Percentiles rank a stretch among this genome's conserved stretches.
Conservation (phyloP, 1,140 invertebrate genomes). For the Trichogramma pretiosum region DNA sequence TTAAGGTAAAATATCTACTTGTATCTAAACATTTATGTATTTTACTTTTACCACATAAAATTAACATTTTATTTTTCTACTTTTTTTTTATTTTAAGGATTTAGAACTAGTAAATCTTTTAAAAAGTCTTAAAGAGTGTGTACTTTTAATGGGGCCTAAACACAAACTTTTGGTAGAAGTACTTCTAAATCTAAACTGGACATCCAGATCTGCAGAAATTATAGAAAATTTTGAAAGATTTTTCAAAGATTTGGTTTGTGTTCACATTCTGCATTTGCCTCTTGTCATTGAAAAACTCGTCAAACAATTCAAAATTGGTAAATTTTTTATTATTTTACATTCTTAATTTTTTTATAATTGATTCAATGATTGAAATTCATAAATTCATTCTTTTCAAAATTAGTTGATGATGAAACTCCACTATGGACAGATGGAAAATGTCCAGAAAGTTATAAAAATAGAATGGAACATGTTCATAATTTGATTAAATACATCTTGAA, state of each 20-base stretch:
- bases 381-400: too few relatives aligned
- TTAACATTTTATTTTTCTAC: background rate
- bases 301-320: too few relatives aligned
- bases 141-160: constrained; percentile 48
- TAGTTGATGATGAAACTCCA: constrained; percentile 27
- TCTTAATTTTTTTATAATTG: too few relatives aligned
- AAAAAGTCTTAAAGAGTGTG: constrained; percentile 47
- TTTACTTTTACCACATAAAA: background rate
- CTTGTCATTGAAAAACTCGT: constrained; percentile 51
- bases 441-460: constrained; percentile 37
- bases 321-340: too few relatives aligned
- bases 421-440: constrained; percentile 42
- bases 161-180: constrained; percentile 54
- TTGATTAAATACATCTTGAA: constrained; percentile 48
- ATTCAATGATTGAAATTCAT: too few relatives aligned
- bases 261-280: constrained; percentile 54
- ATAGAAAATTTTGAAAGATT: constrained; percentile 52
- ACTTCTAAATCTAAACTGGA: constrained; percentile 53
- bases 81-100: constrained; percentile 37
- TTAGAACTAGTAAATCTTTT: constrained; percentile 49
- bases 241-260: constrained; percentile 53
- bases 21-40: background rate
- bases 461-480: constrained; percentile 49
- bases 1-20: constrained; percentile 28
- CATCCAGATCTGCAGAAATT: constrained; percentile 38